phyloP scores from a whole-genome alignment of 2,113 vertebrate species.

The Sitta europaea region DNA sequence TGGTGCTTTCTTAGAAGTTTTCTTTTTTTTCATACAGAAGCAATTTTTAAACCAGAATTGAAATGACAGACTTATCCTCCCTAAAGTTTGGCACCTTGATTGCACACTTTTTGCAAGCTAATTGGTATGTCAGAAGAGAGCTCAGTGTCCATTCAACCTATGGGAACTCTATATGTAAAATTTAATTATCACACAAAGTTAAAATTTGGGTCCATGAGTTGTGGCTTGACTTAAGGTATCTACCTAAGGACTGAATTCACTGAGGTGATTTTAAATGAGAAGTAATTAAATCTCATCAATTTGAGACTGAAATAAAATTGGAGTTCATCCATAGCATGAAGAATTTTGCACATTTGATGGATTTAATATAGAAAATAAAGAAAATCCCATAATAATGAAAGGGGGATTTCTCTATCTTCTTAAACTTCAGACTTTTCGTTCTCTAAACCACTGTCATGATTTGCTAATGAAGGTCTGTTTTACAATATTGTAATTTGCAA shows the following conservation, averaged over 20 bases:
- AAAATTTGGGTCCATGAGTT: not conserved
- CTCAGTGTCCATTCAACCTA: accelerated
- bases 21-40: not conserved
- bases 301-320: not conserved
- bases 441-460: not conserved
- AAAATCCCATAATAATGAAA: not conserved
- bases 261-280: not conserved
- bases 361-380: not conserved
- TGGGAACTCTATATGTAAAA: not conserved
- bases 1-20: not conserved
- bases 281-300: not conserved
- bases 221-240: not conserved
- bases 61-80: not conserved
- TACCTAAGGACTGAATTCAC: not conserved
- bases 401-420: not conserved
- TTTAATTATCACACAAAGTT: not conserved
- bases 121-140: not conserved
- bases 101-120: not conserved
- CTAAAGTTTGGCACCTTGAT: not conserved
- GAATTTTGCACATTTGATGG: not conserved
- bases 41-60: not conserved
- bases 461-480: not conserved
- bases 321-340: not conserved
- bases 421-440: not conserved
- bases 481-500: not conserved